Evolutionary conservation across 2,797 vertebrate genomes (phyloP).

Genomic region (Catamblyrhynchus diadema): DNA sequence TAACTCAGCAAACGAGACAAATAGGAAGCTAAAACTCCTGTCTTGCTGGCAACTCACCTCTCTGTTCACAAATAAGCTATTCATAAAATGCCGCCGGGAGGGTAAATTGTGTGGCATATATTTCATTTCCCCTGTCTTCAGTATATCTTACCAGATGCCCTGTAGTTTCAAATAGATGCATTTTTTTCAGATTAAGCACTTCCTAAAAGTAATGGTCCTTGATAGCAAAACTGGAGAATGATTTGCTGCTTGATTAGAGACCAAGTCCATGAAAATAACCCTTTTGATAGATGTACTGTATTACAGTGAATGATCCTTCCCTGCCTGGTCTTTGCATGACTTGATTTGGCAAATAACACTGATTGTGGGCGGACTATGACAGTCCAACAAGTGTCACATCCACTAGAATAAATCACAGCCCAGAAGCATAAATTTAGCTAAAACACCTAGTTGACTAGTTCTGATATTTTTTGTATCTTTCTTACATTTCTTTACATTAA

Average conservation of each 20-base stretch:
- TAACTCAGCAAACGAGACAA: conserved; percentile 31
- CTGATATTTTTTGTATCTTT: background rate
- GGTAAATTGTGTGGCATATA: background rate
- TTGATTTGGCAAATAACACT: conserved; percentile 55
- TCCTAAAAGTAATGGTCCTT: conserved; percentile 61
- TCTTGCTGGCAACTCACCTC: background rate
- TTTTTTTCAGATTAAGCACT: conserved; percentile 55
- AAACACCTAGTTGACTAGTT: background rate
- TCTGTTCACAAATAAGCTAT: conserved; percentile 40
- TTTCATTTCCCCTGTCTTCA: conserved; percentile 25
- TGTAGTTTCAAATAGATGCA: conserved; percentile 1
- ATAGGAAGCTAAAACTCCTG: conserved; percentile 31
- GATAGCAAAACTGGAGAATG: conserved; percentile 42
- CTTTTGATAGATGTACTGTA: conserved; percentile 47
- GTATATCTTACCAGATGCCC: conserved; percentile 17
- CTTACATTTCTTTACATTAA: background rate
- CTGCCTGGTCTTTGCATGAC: conserved; percentile 45
- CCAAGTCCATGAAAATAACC: conserved; percentile 44
- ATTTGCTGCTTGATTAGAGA: conserved; percentile 61
- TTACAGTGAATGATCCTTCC: conserved; percentile 20
- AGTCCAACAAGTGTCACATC: background rate
- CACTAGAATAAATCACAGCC: background rate
- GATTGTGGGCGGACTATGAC: background rate
- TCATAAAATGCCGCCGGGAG: background rate
- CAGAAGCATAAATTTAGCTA: background rate